phyloP scores from a whole-genome alignment of 2,888 invertebrate species.

The Holacanthella duospinosa region DNA sequence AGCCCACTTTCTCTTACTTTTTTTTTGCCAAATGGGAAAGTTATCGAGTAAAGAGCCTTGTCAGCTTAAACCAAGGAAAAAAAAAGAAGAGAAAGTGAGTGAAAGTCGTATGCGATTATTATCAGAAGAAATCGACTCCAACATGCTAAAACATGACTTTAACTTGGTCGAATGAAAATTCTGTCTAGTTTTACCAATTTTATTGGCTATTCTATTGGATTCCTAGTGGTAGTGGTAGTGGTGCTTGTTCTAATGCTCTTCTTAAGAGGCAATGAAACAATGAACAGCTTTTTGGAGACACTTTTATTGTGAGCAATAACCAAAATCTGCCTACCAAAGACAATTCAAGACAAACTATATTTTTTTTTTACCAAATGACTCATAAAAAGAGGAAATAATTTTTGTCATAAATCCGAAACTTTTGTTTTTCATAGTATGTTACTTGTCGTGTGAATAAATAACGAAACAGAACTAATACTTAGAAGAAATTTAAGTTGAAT shows the following conservation, averaged over 20 bases:
- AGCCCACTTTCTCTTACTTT: background rate
- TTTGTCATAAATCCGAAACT: background rate
- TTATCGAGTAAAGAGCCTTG: background rate
- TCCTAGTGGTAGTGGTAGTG: too few relatives aligned
- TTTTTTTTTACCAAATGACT: background rate
- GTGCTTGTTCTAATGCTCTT: too few relatives aligned
- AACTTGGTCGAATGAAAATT: too few relatives aligned
- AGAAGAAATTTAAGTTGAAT: background rate
- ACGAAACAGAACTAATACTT: background rate
- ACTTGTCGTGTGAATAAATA: too few relatives aligned
- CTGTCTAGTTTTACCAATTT: too few relatives aligned
- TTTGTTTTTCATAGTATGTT: too few relatives aligned
- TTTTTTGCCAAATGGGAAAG: background rate
- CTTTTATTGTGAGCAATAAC: background rate
- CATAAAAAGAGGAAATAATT: background rate
- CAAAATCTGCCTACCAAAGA: background rate
- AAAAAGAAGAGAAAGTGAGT: background rate
- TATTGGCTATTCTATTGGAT: too few relatives aligned
- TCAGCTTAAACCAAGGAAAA: background rate
- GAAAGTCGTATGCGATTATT: background rate
- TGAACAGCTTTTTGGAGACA: background rate
- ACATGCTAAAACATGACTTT: too few relatives aligned
- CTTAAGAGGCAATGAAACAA: conserved; percentile 3
- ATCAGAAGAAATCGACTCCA: background rate
- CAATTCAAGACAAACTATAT: background rate